Evolutionary conservation across 2,888 invertebrate species (phyloP).

Genomic region (Macrosiphum euphorbiae): DNA sequence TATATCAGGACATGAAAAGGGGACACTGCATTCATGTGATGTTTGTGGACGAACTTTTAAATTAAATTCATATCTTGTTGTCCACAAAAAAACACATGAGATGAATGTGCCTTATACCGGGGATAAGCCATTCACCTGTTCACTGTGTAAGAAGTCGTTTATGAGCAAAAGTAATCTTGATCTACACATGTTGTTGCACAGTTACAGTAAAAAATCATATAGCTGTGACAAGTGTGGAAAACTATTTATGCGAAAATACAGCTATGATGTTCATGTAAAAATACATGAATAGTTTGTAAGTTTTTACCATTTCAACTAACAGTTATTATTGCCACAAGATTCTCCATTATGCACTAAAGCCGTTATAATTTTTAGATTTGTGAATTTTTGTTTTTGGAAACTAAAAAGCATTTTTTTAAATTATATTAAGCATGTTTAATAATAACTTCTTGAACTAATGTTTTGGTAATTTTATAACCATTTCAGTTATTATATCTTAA

Average conservation of each 20-base stretch:
- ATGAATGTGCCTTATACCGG: slow-evolving; percentile 66
- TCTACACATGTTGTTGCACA: slow-evolving; percentile 66
- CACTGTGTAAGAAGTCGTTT: slow-evolving; percentile 66
- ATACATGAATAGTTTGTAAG: slow-evolving; percentile 62
- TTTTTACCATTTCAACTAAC: slow-evolving; percentile 25
- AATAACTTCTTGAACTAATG: slow-evolving; percentile 1
- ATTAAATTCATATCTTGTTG: slow-evolving; percentile 66
- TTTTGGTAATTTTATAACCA: neutral
- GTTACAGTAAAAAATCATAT: slow-evolving; percentile 66
- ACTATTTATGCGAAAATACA: slow-evolving; percentile 66
- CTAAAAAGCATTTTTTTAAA: neutral
- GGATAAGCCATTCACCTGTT: slow-evolving; percentile 66
- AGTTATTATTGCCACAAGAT: neutral
- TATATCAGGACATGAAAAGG: slow-evolving; percentile 65
- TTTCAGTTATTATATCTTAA: neutral
- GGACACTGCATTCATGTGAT: slow-evolving; percentile 66
- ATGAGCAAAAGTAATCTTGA: slow-evolving; percentile 66
- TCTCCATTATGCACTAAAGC: neutral
- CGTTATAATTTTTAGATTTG: neutral
- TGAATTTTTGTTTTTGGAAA: slow-evolving; percentile 31
- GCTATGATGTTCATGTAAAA: slow-evolving; percentile 66
- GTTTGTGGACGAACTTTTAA: slow-evolving; percentile 67
- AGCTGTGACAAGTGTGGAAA: slow-evolving; percentile 67
- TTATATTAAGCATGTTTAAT: neutral
- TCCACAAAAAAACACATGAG: slow-evolving; percentile 66